These are phyloP conservation scores for Ceratothoa steindachneri DNA, from an alignment of 2,888 invertebrate species.

Conservation along the genomic window DNA sequence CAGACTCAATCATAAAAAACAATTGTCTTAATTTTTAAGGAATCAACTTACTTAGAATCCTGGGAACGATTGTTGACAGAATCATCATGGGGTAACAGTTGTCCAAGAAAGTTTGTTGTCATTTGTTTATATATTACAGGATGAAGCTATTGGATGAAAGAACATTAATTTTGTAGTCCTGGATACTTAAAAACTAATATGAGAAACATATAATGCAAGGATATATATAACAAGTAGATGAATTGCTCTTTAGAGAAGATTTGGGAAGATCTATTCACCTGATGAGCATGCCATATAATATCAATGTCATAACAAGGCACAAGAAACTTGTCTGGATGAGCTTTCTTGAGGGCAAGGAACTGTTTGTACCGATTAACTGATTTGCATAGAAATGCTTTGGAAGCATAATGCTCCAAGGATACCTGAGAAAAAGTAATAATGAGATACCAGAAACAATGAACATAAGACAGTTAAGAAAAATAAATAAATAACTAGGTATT, in stretches of 20 bases:
- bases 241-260: no score
- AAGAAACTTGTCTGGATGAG: constrained; percentile 33
- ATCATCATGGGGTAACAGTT: constrained; percentile 44
- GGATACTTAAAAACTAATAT: no score
- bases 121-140: constrained; percentile 35
- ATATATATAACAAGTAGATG: no score
- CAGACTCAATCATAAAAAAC: no score
- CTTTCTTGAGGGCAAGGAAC: constrained; percentile 39
- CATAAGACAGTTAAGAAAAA: not conserved
- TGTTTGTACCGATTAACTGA: constrained; percentile 32
- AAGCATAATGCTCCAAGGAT: constrained; percentile 33
- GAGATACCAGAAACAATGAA: not conserved
- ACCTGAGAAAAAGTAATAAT: constrained; percentile 21
- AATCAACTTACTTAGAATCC: constrained; percentile 29
- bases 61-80: constrained; percentile 44
- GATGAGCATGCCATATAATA: constrained; percentile 46
- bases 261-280: no score
- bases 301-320: constrained; percentile 48
- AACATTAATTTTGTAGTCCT: no score
- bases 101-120: constrained; percentile 29
- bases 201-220: no score
- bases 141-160: constrained; percentile 31
- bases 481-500: not conserved
- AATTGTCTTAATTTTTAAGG: no score
- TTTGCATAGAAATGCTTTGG: constrained; percentile 29